phyloP scores from a whole-genome alignment of 2,797 vertebrate genomes.

The Xyrichtys novacula region DNA sequence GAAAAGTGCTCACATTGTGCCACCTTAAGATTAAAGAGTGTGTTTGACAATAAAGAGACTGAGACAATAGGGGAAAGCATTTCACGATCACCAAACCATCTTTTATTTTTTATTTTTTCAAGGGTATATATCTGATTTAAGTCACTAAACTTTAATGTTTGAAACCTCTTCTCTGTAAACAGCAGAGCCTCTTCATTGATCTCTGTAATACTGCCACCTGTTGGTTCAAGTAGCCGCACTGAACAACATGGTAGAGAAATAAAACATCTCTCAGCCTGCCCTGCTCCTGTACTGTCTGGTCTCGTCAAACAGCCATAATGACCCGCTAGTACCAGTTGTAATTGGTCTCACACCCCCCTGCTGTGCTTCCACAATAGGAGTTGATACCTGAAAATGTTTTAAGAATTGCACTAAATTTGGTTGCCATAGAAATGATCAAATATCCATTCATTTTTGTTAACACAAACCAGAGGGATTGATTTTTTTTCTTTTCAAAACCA shows the following conservation, averaged over 20 bases:
- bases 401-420: slow-evolving; percentile 54
- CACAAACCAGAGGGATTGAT: slow-evolving; percentile 20
- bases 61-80: neutral
- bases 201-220: slow-evolving; percentile 68
- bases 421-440: slow-evolving; percentile 61
- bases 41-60: neutral
- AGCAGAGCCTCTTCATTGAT: slow-evolving; percentile 9
- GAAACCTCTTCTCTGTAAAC: slow-evolving; percentile 10
- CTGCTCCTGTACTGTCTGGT: slow-evolving; percentile 38
- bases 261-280: slow-evolving; percentile 15
- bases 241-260: slow-evolving; percentile 3
- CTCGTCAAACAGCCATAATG: slow-evolving; percentile 56
- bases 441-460: slow-evolving; percentile 43
- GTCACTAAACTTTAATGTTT: neutral
- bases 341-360: slow-evolving; percentile 57
- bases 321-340: slow-evolving; percentile 57
- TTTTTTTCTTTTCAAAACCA: slow-evolving; percentile 13
- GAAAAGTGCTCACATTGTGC: slow-evolving; percentile 63
- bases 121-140: too few relatives aligned
- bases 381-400: slow-evolving; percentile 46
- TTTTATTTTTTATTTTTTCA: too few relatives aligned
- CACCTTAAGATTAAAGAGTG: slow-evolving; percentile 15
- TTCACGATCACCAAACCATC: too few relatives aligned
- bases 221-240: slow-evolving; percentile 32
- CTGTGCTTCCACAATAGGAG: slow-evolving; percentile 48